Evolutionary conservation across 2,797 vertebrate genomes (phyloP).

Genomic region (Fratercula arctica): DNA sequence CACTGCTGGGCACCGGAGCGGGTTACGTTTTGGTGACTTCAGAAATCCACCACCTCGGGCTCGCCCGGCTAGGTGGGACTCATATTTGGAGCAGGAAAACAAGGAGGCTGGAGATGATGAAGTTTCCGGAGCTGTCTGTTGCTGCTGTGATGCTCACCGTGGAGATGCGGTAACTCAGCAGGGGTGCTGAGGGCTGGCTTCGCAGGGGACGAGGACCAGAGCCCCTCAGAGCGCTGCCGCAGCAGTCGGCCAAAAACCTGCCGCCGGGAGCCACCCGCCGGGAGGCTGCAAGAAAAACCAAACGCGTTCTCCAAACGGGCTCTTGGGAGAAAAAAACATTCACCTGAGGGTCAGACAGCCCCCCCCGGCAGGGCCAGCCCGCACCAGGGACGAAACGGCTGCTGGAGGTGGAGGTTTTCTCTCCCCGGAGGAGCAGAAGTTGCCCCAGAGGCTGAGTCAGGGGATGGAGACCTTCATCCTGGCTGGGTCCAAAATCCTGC

Average conservation of each 20-base stretch:
- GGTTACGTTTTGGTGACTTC: not conserved
- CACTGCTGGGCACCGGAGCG: not conserved
- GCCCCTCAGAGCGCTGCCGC: not conserved
- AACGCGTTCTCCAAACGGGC: not conserved
- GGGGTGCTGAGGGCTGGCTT: not conserved
- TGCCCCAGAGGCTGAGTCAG: not conserved
- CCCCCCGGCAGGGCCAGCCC: not conserved
- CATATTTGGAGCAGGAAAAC: not conserved
- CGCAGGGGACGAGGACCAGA: not conserved
- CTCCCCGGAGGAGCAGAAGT: not conserved
- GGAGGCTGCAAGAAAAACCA: not conserved
- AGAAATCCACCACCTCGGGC: not conserved
- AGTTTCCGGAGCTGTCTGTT: not conserved
- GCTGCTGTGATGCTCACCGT: not conserved
- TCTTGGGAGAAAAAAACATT: not conserved
- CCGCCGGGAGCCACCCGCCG: not conserved
- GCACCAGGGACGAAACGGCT: no score
- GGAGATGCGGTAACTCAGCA: no score
- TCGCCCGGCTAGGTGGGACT: not conserved
- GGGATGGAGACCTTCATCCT: not conserved
- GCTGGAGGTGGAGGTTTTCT: not conserved
- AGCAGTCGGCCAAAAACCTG: not conserved
- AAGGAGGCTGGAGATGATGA: not conserved
- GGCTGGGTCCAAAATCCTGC: not conserved
- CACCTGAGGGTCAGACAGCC: not conserved